These are phyloP conservation scores for Acronicta leporina DNA, from an alignment of 2,888 invertebrate species.

Conservation along the genomic window DNA sequence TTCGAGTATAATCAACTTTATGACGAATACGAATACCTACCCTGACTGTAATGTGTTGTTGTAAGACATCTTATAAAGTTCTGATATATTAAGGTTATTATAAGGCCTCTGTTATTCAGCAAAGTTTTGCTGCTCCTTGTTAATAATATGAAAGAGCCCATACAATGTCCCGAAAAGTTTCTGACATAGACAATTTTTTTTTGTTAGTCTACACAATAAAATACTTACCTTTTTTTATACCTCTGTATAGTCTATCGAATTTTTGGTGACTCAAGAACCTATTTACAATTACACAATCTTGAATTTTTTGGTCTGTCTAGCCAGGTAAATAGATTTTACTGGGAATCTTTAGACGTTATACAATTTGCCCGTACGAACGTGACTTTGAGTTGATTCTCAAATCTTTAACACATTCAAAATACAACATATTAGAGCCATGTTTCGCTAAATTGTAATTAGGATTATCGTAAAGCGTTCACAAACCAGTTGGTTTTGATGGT, in stretches of 20 bases:
- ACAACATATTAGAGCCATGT: conserved; percentile 33
- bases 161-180: conserved; percentile 21
- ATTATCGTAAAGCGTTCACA: conserved; percentile 46
- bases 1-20: conserved; percentile 9
- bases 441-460: conserved; percentile 45
- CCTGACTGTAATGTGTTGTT: not conserved
- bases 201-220: conserved; percentile 32
- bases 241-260: conserved; percentile 30
- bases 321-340: conserved; percentile 51
- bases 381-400: conserved; percentile 39
- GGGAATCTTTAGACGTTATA: conserved; percentile 40
- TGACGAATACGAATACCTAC: not conserved
- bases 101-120: conserved; percentile 30
- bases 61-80: conserved; percentile 25
- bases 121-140: conserved; percentile 27
- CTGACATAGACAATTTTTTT: conserved; percentile 35
- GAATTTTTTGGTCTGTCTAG: conserved; percentile 12
- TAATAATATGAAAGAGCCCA: conserved; percentile 27
- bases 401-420: conserved; percentile 38
- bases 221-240: conserved; percentile 24
- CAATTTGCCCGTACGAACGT: conserved; percentile 44
- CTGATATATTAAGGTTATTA: conserved; percentile 13
- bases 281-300: conserved; percentile 14
- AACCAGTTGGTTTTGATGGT: conserved; percentile 52
- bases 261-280: conserved; percentile 33